These are phyloP conservation scores for Euproctis similis DNA, from an alignment of 2,888 invertebrate genomes.

Conservation along the genomic window DNA sequence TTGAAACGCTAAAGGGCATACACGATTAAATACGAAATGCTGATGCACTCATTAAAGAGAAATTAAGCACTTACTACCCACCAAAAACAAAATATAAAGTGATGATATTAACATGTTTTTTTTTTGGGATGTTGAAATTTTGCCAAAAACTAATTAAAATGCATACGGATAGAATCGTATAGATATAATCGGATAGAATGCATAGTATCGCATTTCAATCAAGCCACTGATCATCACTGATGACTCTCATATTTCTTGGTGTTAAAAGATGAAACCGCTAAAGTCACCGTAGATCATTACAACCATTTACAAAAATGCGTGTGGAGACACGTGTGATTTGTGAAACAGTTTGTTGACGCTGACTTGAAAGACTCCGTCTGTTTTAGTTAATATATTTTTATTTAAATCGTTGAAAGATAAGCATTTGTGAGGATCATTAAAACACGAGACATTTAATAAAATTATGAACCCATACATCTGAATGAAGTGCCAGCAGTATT, in stretches of 20 bases:
- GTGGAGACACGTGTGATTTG: slow-evolving; percentile 4
- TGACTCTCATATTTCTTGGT: no score
- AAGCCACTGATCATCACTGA: no score
- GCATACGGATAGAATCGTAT: no score
- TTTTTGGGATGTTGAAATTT: no score
- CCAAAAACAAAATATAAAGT: no score
- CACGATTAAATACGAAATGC: slow-evolving; percentile 39
- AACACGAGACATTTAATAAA: no score
- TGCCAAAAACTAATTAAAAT: no score
- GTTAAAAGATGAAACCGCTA: slow-evolving; percentile 2
- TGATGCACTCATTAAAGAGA: slow-evolving; percentile 25
- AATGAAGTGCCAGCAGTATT: no score
- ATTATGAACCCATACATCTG: no score
- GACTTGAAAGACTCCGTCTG: slow-evolving; percentile 9
- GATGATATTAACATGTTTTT: no score
- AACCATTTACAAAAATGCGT: slow-evolving; percentile 11
- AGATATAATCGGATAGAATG: no score
- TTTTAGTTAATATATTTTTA: slow-evolving; percentile 10
- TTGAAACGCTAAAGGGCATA: slow-evolving; percentile 61
- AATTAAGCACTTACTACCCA: slow-evolving; percentile 18
- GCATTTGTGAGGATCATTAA: slow-evolving; percentile 11
- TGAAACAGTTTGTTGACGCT: slow-evolving; percentile 9
- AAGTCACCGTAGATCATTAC: slow-evolving; percentile 7
- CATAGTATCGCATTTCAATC: no score
- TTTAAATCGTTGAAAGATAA: slow-evolving; percentile 6